phyloP scores from a whole-genome alignment of 2,888 invertebrate species.

The Dorcus parallelipipedus region DNA sequence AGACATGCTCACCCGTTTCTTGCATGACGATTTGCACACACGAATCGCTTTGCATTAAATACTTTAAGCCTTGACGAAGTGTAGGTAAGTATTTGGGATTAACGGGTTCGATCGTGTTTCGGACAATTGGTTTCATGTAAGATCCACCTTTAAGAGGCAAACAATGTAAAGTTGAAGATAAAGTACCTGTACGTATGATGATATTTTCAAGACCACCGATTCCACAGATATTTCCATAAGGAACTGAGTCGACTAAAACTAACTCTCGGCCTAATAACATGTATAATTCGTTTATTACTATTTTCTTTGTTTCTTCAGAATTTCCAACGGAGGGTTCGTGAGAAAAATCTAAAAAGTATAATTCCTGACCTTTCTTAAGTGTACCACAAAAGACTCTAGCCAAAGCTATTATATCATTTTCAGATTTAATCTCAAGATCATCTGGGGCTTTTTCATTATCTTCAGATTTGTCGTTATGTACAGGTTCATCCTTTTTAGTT shows the following conservation, averaged over 20 bases:
- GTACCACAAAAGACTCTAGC: slow-evolving; percentile 91
- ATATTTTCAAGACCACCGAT: slow-evolving; percentile 83
- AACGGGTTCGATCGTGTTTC: slow-evolving; percentile 89
- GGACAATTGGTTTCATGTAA: slow-evolving; percentile 78
- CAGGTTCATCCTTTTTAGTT: slow-evolving; percentile 64
- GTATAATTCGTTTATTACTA: slow-evolving; percentile 72
- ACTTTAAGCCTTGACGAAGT: slow-evolving; percentile 70
- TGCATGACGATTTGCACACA: slow-evolving; percentile 87
- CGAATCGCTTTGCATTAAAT: slow-evolving; percentile 92
- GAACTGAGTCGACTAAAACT: slow-evolving; percentile 71
- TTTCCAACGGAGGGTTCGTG: slow-evolving; percentile 65
- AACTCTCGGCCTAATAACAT: slow-evolving; percentile 92
- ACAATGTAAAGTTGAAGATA: slow-evolving; percentile 76
- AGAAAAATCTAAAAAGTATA: slow-evolving; percentile 84
- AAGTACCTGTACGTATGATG: slow-evolving; percentile 84
- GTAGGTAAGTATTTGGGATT: slow-evolving; percentile 75
- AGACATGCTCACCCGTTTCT: slow-evolving; percentile 92
- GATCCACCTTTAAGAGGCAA: slow-evolving; percentile 84
- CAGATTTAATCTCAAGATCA: slow-evolving; percentile 29
- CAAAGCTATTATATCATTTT: slow-evolving; percentile 76
- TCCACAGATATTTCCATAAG: slow-evolving; percentile 88
- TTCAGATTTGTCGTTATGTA: slow-evolving; percentile 55
- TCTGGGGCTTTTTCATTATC: slow-evolving; percentile 6
- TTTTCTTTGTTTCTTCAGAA: slow-evolving; percentile 48
- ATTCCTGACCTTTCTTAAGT: slow-evolving; percentile 67